A percentile compares a stretch with the other conserved stretches of the same genome.
Evolutionary conservation across 2,888 invertebrate genomes (phyloP).

Genomic region (Nasonovia ribisnigri): DNA sequence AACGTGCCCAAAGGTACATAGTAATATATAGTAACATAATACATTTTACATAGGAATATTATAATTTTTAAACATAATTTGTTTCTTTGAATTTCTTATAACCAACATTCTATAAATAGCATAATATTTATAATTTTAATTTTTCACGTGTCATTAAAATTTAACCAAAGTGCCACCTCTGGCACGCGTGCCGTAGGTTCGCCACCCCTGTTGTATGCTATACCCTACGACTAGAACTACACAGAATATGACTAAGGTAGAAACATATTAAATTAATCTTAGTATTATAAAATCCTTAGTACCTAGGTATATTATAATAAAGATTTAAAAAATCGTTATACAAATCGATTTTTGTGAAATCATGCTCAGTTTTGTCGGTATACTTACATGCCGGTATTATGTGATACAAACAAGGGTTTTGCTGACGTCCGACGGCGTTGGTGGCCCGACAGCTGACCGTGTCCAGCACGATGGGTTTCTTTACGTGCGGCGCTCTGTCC

Average conservation of each 20-base stretch:
- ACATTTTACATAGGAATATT: too few relatives aligned
- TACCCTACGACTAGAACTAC: background rate
- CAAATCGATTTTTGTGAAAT: background rate
- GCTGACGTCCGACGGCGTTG: conserved; percentile 86
- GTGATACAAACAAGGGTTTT: conserved; percentile 88
- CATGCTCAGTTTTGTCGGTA: background rate
- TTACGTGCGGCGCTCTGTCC: background rate
- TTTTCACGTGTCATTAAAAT: too few relatives aligned
- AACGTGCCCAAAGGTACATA: too few relatives aligned
- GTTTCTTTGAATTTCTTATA: too few relatives aligned
- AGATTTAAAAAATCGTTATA: background rate
- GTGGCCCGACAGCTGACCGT: conserved; percentile 89
- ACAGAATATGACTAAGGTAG: too few relatives aligned
- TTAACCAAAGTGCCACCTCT: too few relatives aligned
- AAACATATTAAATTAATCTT: background rate
- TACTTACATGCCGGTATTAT: conserved; percentile 84
- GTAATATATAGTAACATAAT: too few relatives aligned
- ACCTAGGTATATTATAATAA: background rate
- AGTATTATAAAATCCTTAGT: background rate
- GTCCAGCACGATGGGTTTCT: conserved; percentile 71
- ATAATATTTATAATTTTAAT: too few relatives aligned
- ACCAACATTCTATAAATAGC: too few relatives aligned
- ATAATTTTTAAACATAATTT: too few relatives aligned
- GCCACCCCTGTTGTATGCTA: too few relatives aligned
- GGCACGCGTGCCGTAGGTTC: too few relatives aligned